Evolutionary conservation across 2,888 invertebrate genomes (phyloP), one percentile per base, ranked within the genome.

Genomic region (Anorthoa munda): DNA sequence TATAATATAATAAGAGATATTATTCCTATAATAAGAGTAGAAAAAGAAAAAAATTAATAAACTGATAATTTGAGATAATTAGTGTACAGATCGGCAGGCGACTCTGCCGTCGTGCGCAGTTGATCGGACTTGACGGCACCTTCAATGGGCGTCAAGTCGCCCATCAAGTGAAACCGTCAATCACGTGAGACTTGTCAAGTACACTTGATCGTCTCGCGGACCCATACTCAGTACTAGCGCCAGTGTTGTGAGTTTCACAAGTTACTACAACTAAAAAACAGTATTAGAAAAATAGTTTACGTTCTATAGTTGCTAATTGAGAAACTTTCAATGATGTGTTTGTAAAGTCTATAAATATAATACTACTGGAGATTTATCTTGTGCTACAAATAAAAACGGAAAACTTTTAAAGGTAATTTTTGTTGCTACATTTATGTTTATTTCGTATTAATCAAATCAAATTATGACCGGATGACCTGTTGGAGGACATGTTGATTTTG

Each of bases 401-500:
- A 66, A 56, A 58, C 50, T 58, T 65, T n/a, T 76, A 68, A 67
- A 72, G 71, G 81, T 81, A 80, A 59, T 46, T 59, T 66, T 61
- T 50, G 26, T 58, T 61, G n/a, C 45, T 61, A 2, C n/a, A 26
- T n/a, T 58, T 46, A 66, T 58, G 60, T 55, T 66, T 51, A 26
- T 55, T 61, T 61, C 1, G n/a, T 45, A 23, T 21, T 26, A 75
- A 61, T 73, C 63, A 80, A 75, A 67, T 76, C 66, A 72, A 82
- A 79, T 79, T 81, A 84, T 93, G 93, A 94, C 94, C 95, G 95
- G 94, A 95, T 91, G 90, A 92, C 86, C 90, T 90, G 92, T 93
- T 90, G 94, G 94, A 92, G 86, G 95, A 95, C 95, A 95, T 96
- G 95, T 96, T 96, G 95, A 94, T 93, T 95, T 91, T 93, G 94